Evolutionary conservation across 2,797 vertebrate species (phyloP).

Genomic region (Chromobotia macracanthus): DNA sequence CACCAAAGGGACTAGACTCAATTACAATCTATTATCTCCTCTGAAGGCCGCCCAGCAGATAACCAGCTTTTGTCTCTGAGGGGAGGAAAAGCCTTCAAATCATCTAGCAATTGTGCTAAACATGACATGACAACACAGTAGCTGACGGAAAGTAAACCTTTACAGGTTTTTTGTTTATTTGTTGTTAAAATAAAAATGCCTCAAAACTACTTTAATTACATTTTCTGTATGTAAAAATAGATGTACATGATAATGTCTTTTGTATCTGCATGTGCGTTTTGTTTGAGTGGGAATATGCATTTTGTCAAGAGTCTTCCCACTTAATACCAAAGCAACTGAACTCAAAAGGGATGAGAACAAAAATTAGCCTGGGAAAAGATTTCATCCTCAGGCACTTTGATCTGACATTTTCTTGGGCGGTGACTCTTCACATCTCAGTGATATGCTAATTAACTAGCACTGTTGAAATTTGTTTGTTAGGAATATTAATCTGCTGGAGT

Average conservation of each 20-base stretch:
- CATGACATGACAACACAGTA: slow-evolving; percentile 23
- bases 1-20: slow-evolving; percentile 50
- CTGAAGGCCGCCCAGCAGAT: slow-evolving; percentile 25
- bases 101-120: slow-evolving; percentile 21
- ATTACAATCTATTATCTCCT: slow-evolving; percentile 56
- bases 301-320: slow-evolving; percentile 48
- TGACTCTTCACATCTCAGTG: slow-evolving; percentile 40
- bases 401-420: slow-evolving; percentile 53
- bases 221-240: not conserved
- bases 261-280: slow-evolving; percentile 17
- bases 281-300: slow-evolving; percentile 10
- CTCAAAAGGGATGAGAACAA: slow-evolving; percentile 41
- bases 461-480: slow-evolving; percentile 35
- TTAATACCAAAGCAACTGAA: slow-evolving; percentile 36
- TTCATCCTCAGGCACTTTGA: slow-evolving; percentile 49
- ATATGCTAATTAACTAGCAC: slow-evolving; percentile 45
- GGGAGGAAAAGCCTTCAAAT: slow-evolving; percentile 42
- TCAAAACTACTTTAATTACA: slow-evolving; percentile 12
- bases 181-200: slow-evolving; percentile 2
- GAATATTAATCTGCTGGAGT: slow-evolving; percentile 34
- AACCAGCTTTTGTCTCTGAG: slow-evolving; percentile 31
- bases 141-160: slow-evolving; percentile 11
- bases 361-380: slow-evolving; percentile 48
- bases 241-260: slow-evolving; percentile 16
- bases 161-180: not conserved